Base-by-base conservation (phyloP, 2,888 invertebrate genomes). In the Troides oblongomaculatus region DNA sequence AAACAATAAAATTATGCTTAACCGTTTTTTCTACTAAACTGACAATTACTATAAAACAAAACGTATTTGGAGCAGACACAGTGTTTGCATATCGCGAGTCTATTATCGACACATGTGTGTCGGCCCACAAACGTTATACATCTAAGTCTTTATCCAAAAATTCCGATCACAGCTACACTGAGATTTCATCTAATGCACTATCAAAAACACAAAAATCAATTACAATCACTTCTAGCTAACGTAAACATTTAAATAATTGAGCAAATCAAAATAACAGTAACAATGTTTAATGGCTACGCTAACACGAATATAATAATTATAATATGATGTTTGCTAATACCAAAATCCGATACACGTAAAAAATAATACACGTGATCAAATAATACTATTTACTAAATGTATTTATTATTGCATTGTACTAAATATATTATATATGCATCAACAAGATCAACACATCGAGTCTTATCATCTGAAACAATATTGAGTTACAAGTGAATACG, bases 181-280 rank as follows among this genome's bases (percentile, higher is more conserved):
- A 78, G 73, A 76, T 73, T 78, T 68, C 69, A 72, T 72, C 69
- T 67, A 67, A 25, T 39, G 23, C 64, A 23, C 68, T 66, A 69
- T 57, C 50, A 43, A 18, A 64, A 69, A 70, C 69, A 64, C 66
- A 67, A 64, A 66, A 65, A 25, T 58, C 64, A 71, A 71, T 59
- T 68, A 71, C 66, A 71, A 66, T 80, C 80, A 86, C 84, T 81
- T 84, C 84, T 90, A 88, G 81, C 88, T 89, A 88, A 90, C 80
- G 81, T 84, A 85, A 88, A 89, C 84, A 88, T 87, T 87, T 84
- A 88, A 84, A 88, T 85, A 88, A 90, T 92, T 92, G 92, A 92
- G 92, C 92, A 92, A 92, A 92, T 91, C 77, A 92, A 87, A 90
- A 89, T 87, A 91, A 91, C 90, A 91, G 79, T 87, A 91, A 91